Evolutionary conservation across 2,113 vertebrate species (phyloP).

Genomic region (Rhagologus leucostigma): DNA sequence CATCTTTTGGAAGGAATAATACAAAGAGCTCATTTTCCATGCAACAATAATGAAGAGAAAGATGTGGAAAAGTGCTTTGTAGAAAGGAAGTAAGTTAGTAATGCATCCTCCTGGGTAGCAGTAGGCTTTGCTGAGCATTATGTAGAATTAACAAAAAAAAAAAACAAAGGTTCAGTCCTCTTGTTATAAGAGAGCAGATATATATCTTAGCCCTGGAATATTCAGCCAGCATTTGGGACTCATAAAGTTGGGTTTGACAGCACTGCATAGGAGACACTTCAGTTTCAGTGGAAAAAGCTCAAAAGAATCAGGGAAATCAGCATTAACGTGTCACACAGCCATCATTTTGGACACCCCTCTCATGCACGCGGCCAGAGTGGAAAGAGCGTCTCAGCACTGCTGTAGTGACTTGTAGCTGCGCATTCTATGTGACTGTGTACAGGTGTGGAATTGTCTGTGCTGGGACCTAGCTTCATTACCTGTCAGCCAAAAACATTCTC

Average conservation of each 20-base stretch:
- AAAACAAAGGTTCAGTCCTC: neutral
- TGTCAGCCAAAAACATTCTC: neutral
- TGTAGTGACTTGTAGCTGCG: neutral
- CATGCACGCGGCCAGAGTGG: neutral
- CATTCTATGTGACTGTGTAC: neutral
- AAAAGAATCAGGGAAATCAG: neutral
- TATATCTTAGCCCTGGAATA: neutral
- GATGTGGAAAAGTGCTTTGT: neutral
- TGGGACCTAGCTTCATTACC: neutral
- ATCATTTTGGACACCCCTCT: neutral
- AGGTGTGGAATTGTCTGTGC: neutral
- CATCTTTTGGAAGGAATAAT: neutral
- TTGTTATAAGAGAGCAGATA: neutral
- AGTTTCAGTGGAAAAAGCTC: neutral
- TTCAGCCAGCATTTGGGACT: neutral
- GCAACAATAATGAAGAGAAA: neutral
- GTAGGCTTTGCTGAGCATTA: neutral
- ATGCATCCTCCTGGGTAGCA: neutral
- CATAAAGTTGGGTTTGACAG: neutral
- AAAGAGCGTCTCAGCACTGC: neutral
- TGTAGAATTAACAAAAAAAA: neutral
- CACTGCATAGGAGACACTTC: neutral
- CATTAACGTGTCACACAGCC: neutral
- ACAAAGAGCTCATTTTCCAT: neutral
- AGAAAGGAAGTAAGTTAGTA: neutral